A percentile compares a stretch with the other conserved stretches of the same genome.
Evolutionary conservation across 2,797 vertebrate species (phyloP).

Genomic region (Smutsia gigantea): DNA sequence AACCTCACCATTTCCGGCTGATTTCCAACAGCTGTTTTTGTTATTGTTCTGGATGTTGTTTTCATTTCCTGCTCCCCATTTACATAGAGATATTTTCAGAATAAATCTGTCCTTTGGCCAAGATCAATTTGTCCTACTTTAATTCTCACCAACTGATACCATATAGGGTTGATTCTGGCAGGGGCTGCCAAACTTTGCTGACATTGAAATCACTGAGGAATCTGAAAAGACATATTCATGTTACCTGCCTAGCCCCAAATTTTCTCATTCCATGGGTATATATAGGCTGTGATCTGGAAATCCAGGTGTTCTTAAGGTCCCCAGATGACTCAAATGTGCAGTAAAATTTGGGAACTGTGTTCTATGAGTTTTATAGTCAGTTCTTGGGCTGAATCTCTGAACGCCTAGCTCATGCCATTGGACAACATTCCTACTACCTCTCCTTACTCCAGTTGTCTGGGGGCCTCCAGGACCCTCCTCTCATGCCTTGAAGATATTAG

Average conservation of each 20-base stretch:
- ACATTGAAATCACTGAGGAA: background rate
- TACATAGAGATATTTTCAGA: conserved; percentile 20
- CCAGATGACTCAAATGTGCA: background rate
- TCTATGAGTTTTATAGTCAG: background rate
- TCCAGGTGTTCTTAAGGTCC: background rate
- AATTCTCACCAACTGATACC: conserved; percentile 20
- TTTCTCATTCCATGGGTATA: background rate
- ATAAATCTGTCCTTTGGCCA: conserved; percentile 35
- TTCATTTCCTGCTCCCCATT: conserved; percentile 64
- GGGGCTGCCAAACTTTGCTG: background rate
- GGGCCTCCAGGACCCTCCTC: background rate
- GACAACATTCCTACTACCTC: background rate
- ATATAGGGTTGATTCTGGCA: background rate
- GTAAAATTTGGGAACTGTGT: background rate
- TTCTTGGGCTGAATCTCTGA: background rate
- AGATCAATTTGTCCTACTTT: conserved; percentile 31
- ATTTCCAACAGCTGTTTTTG: conserved; percentile 62
- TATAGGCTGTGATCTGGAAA: background rate
- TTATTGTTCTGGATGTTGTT: conserved; percentile 29
- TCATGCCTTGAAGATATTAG: background rate
- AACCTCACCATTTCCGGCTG: conserved; percentile 36
- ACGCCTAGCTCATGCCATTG: background rate
- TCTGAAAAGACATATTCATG: background rate
- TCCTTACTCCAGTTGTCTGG: background rate
- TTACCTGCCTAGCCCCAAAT: background rate